Conservation (phyloP, 2,113 vertebrate genomes). For the Scomber colias region DNA sequence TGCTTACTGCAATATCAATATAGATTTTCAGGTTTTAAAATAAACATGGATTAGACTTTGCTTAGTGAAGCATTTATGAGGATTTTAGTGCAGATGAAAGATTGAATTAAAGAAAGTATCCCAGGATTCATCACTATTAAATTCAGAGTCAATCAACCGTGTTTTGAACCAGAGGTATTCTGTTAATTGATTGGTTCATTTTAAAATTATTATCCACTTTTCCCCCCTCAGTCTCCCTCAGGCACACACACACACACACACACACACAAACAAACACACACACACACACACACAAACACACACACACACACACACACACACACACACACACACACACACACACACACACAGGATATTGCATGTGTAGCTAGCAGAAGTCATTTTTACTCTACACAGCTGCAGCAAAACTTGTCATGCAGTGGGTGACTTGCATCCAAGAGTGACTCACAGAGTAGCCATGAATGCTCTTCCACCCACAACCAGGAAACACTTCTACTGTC, state of each 20-base stretch:
- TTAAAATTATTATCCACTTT: constrained; percentile 14
- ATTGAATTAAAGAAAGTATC: constrained; percentile 17
- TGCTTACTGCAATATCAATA: neutral
- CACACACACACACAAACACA: constrained; percentile 26
- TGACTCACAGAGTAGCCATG: constrained; percentile 60
- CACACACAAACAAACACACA: constrained; percentile 24
- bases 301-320: constrained; percentile 1
- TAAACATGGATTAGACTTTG: constrained; percentile 33
- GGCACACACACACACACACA: neutral
- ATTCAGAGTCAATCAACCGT: constrained; percentile 8
- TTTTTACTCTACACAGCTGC: constrained; percentile 36
- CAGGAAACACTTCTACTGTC: constrained; percentile 34
- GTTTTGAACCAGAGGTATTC: constrained; percentile 15
- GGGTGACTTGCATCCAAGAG: constrained; percentile 61
- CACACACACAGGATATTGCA: constrained; percentile 18
- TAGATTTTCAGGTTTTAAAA: constrained; percentile 35
- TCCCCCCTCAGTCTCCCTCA: neutral
- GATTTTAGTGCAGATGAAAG: constrained; percentile 30
- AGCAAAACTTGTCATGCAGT: constrained; percentile 56
- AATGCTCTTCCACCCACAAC: constrained; percentile 52
- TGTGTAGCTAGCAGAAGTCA: constrained; percentile 24
- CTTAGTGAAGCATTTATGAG: constrained; percentile 29
- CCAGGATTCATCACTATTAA: constrained; percentile 14
- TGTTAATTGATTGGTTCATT: constrained; percentile 39
- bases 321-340: constrained; percentile 7